phyloP scores from a whole-genome alignment of 2,113 vertebrate species.

The Prochilodus magdalenae region DNA sequence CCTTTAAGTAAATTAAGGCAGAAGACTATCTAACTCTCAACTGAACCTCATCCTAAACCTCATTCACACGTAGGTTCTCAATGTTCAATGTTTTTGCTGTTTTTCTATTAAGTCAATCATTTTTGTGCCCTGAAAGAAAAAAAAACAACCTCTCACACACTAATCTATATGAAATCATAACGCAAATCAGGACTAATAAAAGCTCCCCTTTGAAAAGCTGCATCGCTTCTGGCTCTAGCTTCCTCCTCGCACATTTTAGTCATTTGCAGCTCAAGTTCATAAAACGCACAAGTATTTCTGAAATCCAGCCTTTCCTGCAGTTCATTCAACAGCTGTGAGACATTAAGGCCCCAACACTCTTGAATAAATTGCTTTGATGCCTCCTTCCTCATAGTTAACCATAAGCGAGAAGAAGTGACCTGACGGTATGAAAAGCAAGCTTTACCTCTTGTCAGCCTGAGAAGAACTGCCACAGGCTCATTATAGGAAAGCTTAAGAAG shows the following conservation, averaged over 20 bases:
- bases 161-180: conserved; percentile 2
- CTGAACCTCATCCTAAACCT: too few relatives aligned
- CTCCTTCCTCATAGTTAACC: conserved; percentile 62
- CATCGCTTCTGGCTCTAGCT: conserved; percentile 41
- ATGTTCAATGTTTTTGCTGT: too few relatives aligned
- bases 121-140: not conserved
- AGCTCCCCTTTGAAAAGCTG: conserved; percentile 19
- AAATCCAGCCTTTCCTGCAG: conserved; percentile 58
- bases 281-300: conserved; percentile 63
- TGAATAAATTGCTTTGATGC: conserved; percentile 65
- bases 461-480: conserved; percentile 36
- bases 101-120: not conserved
- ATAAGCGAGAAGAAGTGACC: conserved; percentile 42
- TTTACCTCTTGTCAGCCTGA: conserved; percentile 26
- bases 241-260: conserved; percentile 54
- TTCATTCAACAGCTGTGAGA: conserved; percentile 67
- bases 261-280: conserved; percentile 62
- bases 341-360: conserved; percentile 61
- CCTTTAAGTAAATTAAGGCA: too few relatives aligned
- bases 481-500: not conserved
- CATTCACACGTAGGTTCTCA: too few relatives aligned
- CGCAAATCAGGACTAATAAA: not conserved
- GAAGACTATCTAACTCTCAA: too few relatives aligned
- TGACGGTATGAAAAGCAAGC: not conserved
- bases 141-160: not conserved